Conservation (phyloP, 2,797 vertebrate genomes). For the Coendou prehensilis region DNA sequence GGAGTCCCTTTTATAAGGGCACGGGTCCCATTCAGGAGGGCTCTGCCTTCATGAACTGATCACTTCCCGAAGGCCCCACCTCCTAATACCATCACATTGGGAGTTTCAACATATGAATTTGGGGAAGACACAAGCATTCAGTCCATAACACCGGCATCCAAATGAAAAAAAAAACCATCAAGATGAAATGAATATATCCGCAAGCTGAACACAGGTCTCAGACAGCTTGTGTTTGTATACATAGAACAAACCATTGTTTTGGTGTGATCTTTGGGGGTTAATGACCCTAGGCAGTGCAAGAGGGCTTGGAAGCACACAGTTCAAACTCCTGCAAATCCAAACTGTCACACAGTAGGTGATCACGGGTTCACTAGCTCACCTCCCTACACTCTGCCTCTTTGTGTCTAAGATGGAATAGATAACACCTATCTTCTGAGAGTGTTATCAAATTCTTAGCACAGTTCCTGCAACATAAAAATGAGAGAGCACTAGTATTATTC, state of each 20-base stretch:
- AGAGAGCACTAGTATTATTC: background rate
- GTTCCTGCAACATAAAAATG: background rate
- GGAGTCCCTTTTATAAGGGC: background rate
- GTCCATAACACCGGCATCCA: background rate
- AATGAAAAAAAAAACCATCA: background rate
- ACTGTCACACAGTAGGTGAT: background rate
- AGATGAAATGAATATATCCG: background rate
- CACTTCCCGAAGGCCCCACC: background rate
- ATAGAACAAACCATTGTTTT: background rate
- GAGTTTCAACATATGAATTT: background rate
- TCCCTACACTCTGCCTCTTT: background rate
- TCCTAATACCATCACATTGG: background rate
- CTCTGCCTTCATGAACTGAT: background rate
- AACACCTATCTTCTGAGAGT: background rate
- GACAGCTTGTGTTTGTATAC: background rate
- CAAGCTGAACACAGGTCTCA: background rate
- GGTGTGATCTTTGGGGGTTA: accelerated
- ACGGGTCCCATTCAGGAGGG: background rate
- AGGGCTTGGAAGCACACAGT: background rate
- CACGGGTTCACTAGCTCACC: background rate
- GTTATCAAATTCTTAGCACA: background rate
- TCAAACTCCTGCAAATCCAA: background rate
- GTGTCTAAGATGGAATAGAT: background rate
- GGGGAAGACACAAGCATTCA: too few species aligned
- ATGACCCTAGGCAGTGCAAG: background rate